Percentiles rank a stretch among this genome's conserved stretches.
These are phyloP conservation scores for Lochmaea crataegi DNA, from an alignment of 2,888 invertebrate genomes.

Conservation along the genomic window DNA sequence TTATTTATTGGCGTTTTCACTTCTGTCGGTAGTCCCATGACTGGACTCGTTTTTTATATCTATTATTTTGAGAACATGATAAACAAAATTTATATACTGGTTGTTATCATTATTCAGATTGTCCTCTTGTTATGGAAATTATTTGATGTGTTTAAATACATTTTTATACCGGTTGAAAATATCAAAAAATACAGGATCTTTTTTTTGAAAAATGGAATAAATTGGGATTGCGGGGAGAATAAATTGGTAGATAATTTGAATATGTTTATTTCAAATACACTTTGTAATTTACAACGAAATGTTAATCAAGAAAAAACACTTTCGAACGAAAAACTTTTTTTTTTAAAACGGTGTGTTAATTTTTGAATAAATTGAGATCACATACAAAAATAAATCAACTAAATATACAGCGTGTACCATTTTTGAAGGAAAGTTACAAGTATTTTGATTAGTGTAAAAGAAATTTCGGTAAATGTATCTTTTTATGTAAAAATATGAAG, in stretches of 20 bases:
- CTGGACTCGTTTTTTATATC: no score
- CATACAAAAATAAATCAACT: slow-evolving; percentile 47
- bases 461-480: background rate
- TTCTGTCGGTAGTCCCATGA: no score
- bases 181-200: no score
- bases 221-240: no score
- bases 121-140: no score
- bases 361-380: slow-evolving; percentile 60
- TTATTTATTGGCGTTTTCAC: no score
- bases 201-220: no score
- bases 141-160: no score
- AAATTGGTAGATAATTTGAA: slow-evolving; percentile 49
- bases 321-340: slow-evolving; percentile 43
- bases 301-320: slow-evolving; percentile 48
- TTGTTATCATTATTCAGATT: no score
- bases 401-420: slow-evolving; percentile 14
- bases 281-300: slow-evolving; percentile 61
- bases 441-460: background rate
- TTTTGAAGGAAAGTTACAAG: background rate
- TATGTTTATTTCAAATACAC: slow-evolving; percentile 64
- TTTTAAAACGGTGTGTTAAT: slow-evolving; percentile 49
- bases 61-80: no score
- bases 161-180: no score
- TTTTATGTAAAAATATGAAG: background rate
- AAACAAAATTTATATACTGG: no score